These are phyloP conservation scores for Exocentrus adspersus DNA, from an alignment of 2,888 invertebrate species.

Conservation along the genomic window DNA sequence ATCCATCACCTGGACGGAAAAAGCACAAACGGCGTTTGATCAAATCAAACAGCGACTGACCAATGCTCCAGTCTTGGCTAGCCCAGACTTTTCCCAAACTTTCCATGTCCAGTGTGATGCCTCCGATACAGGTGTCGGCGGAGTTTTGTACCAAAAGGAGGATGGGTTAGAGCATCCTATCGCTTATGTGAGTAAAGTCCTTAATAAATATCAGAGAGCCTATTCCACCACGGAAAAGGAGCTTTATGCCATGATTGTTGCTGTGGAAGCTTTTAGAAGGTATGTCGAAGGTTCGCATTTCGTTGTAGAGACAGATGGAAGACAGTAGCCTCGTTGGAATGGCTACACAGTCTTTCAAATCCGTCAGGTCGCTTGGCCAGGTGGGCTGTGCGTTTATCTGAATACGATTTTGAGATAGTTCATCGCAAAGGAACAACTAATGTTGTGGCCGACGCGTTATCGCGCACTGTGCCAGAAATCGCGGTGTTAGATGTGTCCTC, in stretches of 20 bases:
- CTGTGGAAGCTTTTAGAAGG: neutral
- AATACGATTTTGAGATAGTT: slow-evolving; percentile 35
- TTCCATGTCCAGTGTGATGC: slow-evolving; percentile 49
- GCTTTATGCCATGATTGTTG: neutral
- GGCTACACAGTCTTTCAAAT: too few species aligned
- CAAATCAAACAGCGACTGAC: slow-evolving; percentile 24
- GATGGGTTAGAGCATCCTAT: neutral
- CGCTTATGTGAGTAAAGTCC: neutral
- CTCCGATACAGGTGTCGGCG: slow-evolving; percentile 23
- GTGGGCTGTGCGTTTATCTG: slow-evolving; percentile 42
- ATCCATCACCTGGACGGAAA: too few species aligned
- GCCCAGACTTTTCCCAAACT: slow-evolving; percentile 40
- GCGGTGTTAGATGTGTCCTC: slow-evolving; percentile 15
- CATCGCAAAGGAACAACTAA: slow-evolving; percentile 6
- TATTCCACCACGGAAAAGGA: slow-evolving; percentile 5
- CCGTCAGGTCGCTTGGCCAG: slow-evolving; percentile 35
- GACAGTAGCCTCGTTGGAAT: too few species aligned
- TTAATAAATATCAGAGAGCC: neutral
- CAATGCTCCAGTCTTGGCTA: slow-evolving; percentile 38
- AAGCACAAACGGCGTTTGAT: slow-evolving; percentile 32
- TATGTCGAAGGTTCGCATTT: neutral
- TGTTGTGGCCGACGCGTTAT: slow-evolving; percentile 32
- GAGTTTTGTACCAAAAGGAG: neutral
- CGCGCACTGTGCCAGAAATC: slow-evolving; percentile 19
- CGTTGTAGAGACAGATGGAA: neutral